Evolutionary conservation across 2,888 invertebrate genomes (phyloP).

Genomic region (Lochmaea crataegi): DNA sequence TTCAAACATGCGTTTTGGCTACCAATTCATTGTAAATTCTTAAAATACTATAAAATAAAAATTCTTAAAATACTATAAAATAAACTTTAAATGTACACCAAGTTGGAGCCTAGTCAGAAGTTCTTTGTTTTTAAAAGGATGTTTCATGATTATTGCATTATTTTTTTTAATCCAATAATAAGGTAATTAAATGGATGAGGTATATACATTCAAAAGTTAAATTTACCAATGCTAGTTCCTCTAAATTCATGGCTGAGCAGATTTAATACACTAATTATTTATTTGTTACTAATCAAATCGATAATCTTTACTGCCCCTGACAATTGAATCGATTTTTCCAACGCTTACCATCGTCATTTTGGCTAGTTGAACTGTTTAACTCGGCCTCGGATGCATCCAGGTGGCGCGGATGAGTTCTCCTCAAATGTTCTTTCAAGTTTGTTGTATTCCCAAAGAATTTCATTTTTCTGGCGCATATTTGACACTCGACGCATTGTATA

Average conservation of each 20-base stretch:
- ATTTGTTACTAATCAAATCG: constrained; percentile 13
- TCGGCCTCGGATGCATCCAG: constrained; percentile 19
- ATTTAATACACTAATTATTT: not conserved
- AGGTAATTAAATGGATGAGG: not conserved
- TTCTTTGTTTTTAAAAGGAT: no score
- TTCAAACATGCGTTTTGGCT: no score
- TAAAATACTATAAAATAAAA: no score
- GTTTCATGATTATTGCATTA: not conserved
- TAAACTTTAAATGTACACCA: no score
- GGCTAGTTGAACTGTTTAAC: not conserved
- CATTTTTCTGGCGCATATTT: constrained; percentile 26
- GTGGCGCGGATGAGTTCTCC: constrained; percentile 24
- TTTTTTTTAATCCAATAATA: not conserved
- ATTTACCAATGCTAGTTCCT: constrained; percentile 4
- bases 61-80: no score
- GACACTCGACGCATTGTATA: constrained; percentile 16
- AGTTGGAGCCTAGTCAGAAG: no score
- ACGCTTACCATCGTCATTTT: constrained; percentile 30
- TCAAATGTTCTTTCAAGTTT: constrained; percentile 31
- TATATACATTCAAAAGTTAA: not conserved
- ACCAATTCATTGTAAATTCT: no score
- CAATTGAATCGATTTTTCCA: constrained; percentile 13
- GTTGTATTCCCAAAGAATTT: constrained; percentile 33
- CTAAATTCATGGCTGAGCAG: not conserved
- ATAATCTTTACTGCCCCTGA: constrained; percentile 8